Conservation (phyloP, 2,113 vertebrate species). For the Eurystomus gularis region DNA sequence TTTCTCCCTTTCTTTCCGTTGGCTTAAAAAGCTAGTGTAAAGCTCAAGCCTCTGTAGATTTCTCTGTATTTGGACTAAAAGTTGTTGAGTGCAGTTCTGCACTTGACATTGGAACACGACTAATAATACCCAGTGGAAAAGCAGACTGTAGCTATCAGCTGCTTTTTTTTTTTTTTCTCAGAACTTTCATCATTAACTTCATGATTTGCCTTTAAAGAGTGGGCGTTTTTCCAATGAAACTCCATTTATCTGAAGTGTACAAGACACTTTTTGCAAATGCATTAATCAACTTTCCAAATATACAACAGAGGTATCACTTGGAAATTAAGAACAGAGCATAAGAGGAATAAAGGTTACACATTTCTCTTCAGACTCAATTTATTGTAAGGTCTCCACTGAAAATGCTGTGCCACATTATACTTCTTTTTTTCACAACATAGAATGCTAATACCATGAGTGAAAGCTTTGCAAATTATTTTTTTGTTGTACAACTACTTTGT, state of each 20-base stretch:
- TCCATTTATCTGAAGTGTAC: neutral
- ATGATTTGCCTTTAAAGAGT: neutral
- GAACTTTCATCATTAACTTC: neutral
- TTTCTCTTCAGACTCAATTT: neutral
- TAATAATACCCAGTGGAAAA: neutral
- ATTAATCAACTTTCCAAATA: neutral
- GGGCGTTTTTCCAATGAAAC: neutral
- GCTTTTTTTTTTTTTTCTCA: neutral
- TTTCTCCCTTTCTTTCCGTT: neutral
- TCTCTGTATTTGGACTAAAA: neutral
- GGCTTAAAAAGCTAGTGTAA: neutral
- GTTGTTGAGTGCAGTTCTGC: neutral
- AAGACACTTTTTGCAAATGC: neutral
- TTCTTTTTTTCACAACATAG: neutral
- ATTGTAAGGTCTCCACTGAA: neutral
- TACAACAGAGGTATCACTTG: neutral
- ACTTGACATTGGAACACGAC: neutral
- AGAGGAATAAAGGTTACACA: neutral
- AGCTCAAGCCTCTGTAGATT: neutral
- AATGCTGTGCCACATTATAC: neutral
- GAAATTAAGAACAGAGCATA: neutral
- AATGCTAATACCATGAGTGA: neutral
- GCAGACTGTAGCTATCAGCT: neutral
- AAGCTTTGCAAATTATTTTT: neutral
- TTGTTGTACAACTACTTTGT: neutral